Conservation (phyloP, 1,140 invertebrate genomes). For the Oedothorax gibbosus region DNA sequence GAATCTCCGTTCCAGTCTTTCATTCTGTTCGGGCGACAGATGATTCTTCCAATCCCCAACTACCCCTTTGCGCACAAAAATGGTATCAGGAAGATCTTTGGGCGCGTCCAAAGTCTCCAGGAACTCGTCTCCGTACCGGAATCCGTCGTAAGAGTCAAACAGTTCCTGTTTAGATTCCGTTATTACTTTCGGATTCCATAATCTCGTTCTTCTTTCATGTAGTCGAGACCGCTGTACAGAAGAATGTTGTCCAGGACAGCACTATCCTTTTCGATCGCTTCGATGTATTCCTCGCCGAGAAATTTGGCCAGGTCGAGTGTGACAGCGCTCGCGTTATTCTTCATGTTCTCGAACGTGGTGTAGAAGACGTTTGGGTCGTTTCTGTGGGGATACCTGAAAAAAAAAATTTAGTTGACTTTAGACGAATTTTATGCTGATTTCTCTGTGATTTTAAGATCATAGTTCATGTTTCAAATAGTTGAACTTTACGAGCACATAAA, state of each 20-base stretch:
- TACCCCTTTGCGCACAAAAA: constrained; percentile 33
- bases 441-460: too few relatives aligned
- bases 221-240: constrained; percentile 47
- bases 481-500: too few relatives aligned
- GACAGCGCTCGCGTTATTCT: constrained; percentile 20
- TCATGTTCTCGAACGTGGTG: constrained; percentile 64
- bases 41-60: constrained; percentile 51
- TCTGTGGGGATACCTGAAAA: neutral
- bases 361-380: constrained; percentile 64
- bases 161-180: neutral
- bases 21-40: constrained; percentile 16
- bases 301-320: constrained; percentile 57
- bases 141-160: neutral
- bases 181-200: too few relatives aligned
- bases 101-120: neutral
- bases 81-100: neutral
- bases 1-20: constrained; percentile 30
- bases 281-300: constrained; percentile 50
- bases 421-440: too few relatives aligned
- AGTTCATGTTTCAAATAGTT: too few relatives aligned
- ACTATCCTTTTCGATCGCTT: constrained; percentile 51
- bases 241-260: constrained; percentile 40
- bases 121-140: neutral
- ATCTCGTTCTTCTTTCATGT: constrained; percentile 37
- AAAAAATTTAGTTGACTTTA: too few relatives aligned